Evolutionary conservation across 2,113 vertebrate species (phyloP).

Genomic region (Progne subis): DNA sequence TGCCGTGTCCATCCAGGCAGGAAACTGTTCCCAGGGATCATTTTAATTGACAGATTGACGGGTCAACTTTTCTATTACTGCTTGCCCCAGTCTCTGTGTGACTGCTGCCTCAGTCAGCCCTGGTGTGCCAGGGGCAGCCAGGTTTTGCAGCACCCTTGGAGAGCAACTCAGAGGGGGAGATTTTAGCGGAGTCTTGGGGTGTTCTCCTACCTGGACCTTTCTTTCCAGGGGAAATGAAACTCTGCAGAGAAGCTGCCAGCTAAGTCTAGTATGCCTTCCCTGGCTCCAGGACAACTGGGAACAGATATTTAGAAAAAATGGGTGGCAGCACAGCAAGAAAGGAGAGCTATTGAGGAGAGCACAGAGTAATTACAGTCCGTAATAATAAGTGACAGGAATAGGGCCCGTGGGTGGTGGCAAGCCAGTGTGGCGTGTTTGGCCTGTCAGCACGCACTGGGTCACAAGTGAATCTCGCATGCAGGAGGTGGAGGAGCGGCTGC

Average conservation of each 20-base stretch:
- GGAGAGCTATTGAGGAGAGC: neutral
- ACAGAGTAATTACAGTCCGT: neutral
- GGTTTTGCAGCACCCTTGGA: neutral
- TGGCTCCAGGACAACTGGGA: neutral
- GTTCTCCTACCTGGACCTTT: neutral
- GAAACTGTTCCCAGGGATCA: neutral
- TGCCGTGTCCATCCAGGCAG: neutral
- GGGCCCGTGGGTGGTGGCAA: neutral
- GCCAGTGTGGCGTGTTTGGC: neutral
- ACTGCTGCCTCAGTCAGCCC: no score
- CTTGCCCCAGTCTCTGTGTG: neutral
- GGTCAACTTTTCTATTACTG: neutral
- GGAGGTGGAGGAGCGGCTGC: slow-evolving; percentile 82
- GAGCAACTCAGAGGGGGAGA: neutral
- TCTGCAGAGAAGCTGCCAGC: neutral
- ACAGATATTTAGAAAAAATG: neutral
- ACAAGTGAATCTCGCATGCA: slow-evolving; percentile 2
- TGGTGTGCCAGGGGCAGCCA: neutral
- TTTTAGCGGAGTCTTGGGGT: neutral
- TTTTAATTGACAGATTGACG: neutral
- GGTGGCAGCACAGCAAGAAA: neutral
- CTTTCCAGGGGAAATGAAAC: neutral
- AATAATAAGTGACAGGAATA: neutral
- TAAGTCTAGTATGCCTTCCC: neutral
- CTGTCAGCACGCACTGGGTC: neutral